A percentile compares a stretch with the other conserved stretches of the same genome.
Evolutionary conservation across 2,113 vertebrate genomes (phyloP).

Genomic region (Microcebus tavaratra): DNA sequence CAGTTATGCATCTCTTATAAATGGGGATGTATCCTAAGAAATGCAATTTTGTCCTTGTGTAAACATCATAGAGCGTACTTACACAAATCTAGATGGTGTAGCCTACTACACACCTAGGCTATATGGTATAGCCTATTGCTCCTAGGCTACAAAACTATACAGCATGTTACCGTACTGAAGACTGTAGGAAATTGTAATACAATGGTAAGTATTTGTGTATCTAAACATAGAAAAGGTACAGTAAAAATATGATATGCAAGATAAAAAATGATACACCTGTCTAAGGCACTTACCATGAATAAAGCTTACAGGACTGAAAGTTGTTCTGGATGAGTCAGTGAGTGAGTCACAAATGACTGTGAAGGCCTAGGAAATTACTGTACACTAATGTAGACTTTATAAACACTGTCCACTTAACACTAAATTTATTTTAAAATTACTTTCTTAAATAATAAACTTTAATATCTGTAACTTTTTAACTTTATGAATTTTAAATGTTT

Average conservation of each 20-base stretch:
- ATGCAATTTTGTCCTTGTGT: background rate
- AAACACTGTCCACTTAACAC: background rate
- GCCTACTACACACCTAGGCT: background rate
- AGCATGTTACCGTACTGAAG: background rate
- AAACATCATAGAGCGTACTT: background rate
- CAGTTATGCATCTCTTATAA: background rate
- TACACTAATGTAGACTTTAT: background rate
- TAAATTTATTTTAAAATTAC: background rate
- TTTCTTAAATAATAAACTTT: background rate
- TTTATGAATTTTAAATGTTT: background rate
- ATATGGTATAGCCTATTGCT: background rate
- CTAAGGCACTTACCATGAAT: background rate
- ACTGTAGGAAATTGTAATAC: background rate
- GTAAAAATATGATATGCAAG: background rate
- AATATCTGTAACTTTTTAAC: background rate
- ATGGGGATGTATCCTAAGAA: background rate
- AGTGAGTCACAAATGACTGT: background rate
- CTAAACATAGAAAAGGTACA: background rate
- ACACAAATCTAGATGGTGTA: background rate
- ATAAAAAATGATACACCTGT: background rate
- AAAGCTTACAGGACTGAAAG: background rate
- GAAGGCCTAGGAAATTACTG: background rate
- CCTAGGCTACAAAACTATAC: background rate
- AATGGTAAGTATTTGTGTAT: background rate
- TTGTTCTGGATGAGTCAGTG: background rate